A percentile compares a stretch with the other conserved stretches of the same genome.
Conservation (phyloP, 2,888 invertebrate species). For the Zaprionus obscuricornis region DNA sequence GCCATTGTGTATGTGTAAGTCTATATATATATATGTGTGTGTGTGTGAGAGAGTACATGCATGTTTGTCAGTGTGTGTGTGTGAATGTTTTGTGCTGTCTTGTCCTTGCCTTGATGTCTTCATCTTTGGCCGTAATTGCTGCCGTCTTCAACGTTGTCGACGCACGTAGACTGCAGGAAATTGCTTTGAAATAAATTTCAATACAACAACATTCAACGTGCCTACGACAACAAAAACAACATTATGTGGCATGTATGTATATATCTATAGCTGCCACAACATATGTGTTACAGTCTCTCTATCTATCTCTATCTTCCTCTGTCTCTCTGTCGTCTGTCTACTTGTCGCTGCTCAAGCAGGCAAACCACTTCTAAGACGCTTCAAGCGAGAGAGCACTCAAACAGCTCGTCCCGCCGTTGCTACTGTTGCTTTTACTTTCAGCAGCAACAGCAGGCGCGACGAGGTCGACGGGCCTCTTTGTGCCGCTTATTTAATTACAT, state of each 20-base stretch:
- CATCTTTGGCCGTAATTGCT: slow-evolving; percentile 73
- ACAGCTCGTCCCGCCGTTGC: slow-evolving; percentile 18
- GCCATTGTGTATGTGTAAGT: too few relatives aligned
- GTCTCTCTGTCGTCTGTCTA: slow-evolving; percentile 12
- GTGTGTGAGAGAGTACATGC: slow-evolving; percentile 1
- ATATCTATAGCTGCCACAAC: slow-evolving; percentile 14
- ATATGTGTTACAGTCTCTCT: slow-evolving; percentile 35
- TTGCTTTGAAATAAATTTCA: slow-evolving; percentile 78
- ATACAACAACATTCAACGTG: slow-evolving; percentile 63
- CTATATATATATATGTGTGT: slow-evolving; percentile 4
- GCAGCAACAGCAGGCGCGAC: slow-evolving; percentile 27
- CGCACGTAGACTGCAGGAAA: slow-evolving; percentile 75
- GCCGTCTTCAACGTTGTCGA: slow-evolving; percentile 39
- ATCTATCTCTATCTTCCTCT: slow-evolving; percentile 29
- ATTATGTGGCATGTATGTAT: slow-evolving; percentile 51
- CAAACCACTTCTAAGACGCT: slow-evolving; percentile 62
- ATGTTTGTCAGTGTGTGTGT: too few relatives aligned
- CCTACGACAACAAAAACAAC: slow-evolving; percentile 37
- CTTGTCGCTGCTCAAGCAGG: slow-evolving; percentile 55
- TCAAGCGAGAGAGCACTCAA: slow-evolving; percentile 63
- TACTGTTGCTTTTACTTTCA: slow-evolving; percentile 48
- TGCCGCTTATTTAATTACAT: slow-evolving; percentile 76
- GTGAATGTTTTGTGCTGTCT: too few relatives aligned
- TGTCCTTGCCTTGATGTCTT: slow-evolving; percentile 65
- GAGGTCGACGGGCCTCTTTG: too few relatives aligned